phyloP scores from a whole-genome alignment of 2,113 vertebrate genomes.

The Seriola quinqueradiata region DNA sequence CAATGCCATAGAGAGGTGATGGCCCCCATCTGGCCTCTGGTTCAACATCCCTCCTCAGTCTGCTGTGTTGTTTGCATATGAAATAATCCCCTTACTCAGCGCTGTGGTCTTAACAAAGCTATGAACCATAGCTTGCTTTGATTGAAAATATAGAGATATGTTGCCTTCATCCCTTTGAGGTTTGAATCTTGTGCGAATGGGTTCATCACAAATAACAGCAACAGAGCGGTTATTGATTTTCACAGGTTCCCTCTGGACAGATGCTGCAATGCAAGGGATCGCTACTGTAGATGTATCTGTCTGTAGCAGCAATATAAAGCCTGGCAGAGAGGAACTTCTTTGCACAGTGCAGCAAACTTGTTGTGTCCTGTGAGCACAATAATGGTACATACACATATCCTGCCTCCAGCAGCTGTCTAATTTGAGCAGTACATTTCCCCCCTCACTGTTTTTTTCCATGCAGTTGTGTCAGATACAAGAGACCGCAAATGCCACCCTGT shows the following conservation, averaged over 20 bases:
- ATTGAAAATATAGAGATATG: slow-evolving; percentile 11
- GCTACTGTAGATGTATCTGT: not conserved
- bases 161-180: not conserved
- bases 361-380: slow-evolving; percentile 3
- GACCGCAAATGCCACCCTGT: not conserved
- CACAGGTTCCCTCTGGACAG: not conserved
- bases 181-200: not conserved
- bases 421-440: slow-evolving; percentile 12
- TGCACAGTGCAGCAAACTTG: slow-evolving; percentile 3
- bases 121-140: not conserved
- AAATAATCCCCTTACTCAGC: slow-evolving; percentile 29
- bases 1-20: slow-evolving; percentile 32
- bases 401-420: slow-evolving; percentile 23
- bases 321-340: slow-evolving; percentile 1
- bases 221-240: slow-evolving; percentile 26
- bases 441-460: not conserved
- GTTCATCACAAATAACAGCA: slow-evolving; percentile 14
- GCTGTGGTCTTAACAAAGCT: not conserved
- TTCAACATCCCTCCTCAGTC: slow-evolving; percentile 41
- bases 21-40: slow-evolving; percentile 31
- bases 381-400: not conserved
- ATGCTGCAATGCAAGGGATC: not conserved
- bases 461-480: not conserved
- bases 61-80: slow-evolving; percentile 54
- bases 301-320: slow-evolving; percentile 4